These are phyloP conservation scores for Neotoma lepida DNA, from an alignment of 2,113 vertebrate species.

Conservation along the genomic window DNA sequence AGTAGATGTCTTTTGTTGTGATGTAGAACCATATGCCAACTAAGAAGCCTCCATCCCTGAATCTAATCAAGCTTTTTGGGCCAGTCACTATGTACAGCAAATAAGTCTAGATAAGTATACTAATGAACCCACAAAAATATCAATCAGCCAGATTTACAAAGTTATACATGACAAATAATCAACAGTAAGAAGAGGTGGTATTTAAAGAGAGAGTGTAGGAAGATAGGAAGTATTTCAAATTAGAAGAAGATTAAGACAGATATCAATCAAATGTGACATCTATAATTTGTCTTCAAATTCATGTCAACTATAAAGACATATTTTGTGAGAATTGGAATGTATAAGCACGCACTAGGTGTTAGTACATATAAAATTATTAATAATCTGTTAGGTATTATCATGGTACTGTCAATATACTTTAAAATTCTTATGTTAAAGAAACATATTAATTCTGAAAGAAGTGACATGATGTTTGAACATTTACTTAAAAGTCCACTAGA, in stretches of 20 bases:
- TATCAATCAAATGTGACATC: not conserved
- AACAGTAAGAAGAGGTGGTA: not conserved
- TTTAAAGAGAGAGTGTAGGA: not conserved
- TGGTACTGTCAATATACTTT: not conserved
- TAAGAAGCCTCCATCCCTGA: not conserved
- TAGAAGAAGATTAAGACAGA: conserved; percentile 44
- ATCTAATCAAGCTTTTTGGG: not conserved
- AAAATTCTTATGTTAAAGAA: not conserved
- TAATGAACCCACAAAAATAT: not conserved
- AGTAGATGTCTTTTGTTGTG: not conserved
- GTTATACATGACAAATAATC: not conserved
- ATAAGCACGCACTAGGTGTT: not conserved
- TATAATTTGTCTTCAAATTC: not conserved
- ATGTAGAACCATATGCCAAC: not conserved
- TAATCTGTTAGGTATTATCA: conserved; percentile 23
- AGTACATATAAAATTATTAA: not conserved
- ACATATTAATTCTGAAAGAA: not conserved
- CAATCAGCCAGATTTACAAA: not conserved
- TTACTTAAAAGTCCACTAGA: not conserved
- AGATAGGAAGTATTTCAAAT: not conserved
- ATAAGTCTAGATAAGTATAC: not conserved
- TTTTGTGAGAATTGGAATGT: not conserved
- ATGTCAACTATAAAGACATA: not conserved
- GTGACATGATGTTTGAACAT: not conserved
- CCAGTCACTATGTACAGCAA: not conserved